These are phyloP conservation scores for Pollachius pollachius DNA, from an alignment of 2,113 vertebrate genomes.

Conservation along the genomic window DNA sequence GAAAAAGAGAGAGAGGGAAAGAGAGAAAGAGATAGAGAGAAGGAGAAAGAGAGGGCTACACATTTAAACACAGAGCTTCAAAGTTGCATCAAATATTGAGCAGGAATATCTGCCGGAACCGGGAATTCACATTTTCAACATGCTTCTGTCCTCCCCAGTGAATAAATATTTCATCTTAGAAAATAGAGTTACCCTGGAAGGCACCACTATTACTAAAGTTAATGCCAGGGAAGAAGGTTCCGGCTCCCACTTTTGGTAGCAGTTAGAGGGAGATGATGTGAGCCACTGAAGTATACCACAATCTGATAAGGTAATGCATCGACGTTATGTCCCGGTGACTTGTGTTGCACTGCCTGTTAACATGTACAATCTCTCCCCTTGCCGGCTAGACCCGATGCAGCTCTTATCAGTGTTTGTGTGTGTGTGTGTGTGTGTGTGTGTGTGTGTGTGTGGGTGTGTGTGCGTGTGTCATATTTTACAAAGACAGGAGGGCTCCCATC, in stretches of 20 bases:
- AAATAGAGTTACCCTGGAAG: slow-evolving; percentile 68
- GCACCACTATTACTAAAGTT: slow-evolving; percentile 65
- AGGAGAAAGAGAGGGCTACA: slow-evolving; percentile 30
- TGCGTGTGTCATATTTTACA: too few relatives aligned
- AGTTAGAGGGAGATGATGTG: slow-evolving; percentile 64
- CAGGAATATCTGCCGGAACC: slow-evolving; percentile 68
- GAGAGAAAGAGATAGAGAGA: slow-evolving; percentile 33
- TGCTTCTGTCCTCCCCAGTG: slow-evolving; percentile 65
- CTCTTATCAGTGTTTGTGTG: neutral
- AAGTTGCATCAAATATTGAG: slow-evolving; percentile 74
- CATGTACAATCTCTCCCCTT: slow-evolving; percentile 28
- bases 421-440: too few relatives aligned
- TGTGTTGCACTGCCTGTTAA: slow-evolving; percentile 38
- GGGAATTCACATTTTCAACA: slow-evolving; percentile 68
- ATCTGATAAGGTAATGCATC: slow-evolving; percentile 63
- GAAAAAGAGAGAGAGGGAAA: slow-evolving; percentile 26
- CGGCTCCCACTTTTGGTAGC: slow-evolving; percentile 47
- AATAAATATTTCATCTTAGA: slow-evolving; percentile 74
- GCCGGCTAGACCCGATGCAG: slow-evolving; percentile 17
- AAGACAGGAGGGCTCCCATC: too few relatives aligned
- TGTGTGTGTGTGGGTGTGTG: too few relatives aligned
- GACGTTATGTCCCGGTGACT: slow-evolving; percentile 61
- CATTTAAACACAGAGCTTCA: slow-evolving; percentile 60
- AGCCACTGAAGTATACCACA: slow-evolving; percentile 58
- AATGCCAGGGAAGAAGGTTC: slow-evolving; percentile 61